A percentile compares a stretch with the other conserved stretches of the same genome.
Evolutionary conservation across 2,888 invertebrate genomes (phyloP).

Genomic region (Lumbricus terrestris): DNA sequence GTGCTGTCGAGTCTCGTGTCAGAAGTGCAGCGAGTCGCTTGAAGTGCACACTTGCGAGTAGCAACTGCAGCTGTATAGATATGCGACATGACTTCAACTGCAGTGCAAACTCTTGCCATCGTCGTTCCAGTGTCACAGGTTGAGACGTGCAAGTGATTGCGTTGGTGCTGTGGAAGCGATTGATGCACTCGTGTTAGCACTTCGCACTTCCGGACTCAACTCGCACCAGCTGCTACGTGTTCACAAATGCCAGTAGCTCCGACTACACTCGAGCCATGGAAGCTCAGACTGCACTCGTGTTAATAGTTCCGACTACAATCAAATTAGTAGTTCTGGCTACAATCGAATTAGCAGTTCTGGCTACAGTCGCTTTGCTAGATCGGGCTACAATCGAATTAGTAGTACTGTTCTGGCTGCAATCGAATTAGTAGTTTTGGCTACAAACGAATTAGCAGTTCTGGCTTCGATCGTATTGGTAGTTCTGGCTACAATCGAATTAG

Average conservation of each 20-base stretch:
- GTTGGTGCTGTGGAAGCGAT: neutral
- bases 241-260: neutral
- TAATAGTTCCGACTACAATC: neutral
- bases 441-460: too few species aligned
- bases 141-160: neutral
- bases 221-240: neutral
- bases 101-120: neutral
- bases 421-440: too few species aligned
- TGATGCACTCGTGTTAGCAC: neutral
- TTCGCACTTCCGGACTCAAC: neutral
- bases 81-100: neutral
- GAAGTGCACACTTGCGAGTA: conserved; percentile 24
- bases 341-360: too few species aligned
- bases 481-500: too few species aligned
- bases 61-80: too few species aligned
- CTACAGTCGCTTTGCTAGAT: too few species aligned
- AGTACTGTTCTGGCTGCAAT: too few species aligned
- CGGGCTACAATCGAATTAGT: neutral
- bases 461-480: too few species aligned
- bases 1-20: conserved; percentile 92
- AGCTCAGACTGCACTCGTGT: neutral
- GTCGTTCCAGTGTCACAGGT: neutral
- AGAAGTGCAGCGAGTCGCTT: conserved; percentile 68
- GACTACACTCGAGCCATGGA: neutral
- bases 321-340: too few species aligned